A percentile compares a stretch with the other conserved stretches of the same genome.
phyloP scores from a whole-genome alignment of 2,888 invertebrate genomes.

The Drosophila mimica region DNA sequence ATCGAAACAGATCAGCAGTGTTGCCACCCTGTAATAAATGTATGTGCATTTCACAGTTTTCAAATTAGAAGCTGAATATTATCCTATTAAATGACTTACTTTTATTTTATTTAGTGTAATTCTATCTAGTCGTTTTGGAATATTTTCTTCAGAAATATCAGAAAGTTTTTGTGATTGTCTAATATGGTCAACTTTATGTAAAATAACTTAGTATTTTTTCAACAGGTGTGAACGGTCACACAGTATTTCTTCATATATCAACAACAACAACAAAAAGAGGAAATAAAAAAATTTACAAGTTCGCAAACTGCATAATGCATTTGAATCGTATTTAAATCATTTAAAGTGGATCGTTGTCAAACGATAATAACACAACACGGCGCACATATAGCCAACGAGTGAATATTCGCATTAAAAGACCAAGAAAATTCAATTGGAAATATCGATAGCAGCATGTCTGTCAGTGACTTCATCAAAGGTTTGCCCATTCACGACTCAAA shows the following conservation, averaged over 20 bases:
- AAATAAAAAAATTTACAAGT: slow-evolving; percentile 9
- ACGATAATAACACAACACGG: neutral
- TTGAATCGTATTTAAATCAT: slow-evolving; percentile 9
- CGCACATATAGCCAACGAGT: slow-evolving; percentile 25
- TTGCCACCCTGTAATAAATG: neutral
- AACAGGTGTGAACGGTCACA: slow-evolving; percentile 31
- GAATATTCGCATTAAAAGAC: neutral
- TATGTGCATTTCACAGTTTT: neutral
- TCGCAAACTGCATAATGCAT: slow-evolving; percentile 6
- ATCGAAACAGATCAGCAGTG: neutral
- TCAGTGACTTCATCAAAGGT: slow-evolving; percentile 95
- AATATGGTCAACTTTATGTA: neutral
- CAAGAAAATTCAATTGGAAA: slow-evolving; percentile 17
- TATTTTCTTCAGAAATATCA: neutral
- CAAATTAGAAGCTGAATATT: neutral
- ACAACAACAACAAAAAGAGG: slow-evolving; percentile 32
- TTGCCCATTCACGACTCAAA: slow-evolving; percentile 95
- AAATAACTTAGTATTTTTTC: neutral
- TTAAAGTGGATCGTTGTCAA: neutral
- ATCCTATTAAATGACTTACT: neutral
- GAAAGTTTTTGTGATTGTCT: no score
- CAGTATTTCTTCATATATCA: slow-evolving; percentile 23
- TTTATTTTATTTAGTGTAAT: neutral
- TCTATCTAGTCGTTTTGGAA: neutral
- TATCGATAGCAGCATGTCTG: slow-evolving; percentile 86